Base-by-base conservation (phyloP, 2,888 invertebrate species). In the Himalopsyche kuldschensis region DNA sequence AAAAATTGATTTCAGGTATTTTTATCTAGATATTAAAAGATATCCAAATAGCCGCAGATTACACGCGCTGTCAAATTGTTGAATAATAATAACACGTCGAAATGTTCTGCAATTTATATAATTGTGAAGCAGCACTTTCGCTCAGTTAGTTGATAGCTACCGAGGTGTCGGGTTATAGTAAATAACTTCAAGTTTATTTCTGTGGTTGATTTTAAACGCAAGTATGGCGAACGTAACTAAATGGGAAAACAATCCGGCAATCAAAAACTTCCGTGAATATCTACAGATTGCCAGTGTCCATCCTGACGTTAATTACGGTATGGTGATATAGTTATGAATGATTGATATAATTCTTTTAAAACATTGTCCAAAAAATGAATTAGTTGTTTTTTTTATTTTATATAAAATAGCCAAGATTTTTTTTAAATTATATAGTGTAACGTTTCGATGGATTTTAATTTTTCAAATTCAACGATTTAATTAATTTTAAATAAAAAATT, bases 221-320 rank as follows among this genome's bases (percentile, higher is more conserved):
- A 75, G 17, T 6, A 81, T 81, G 81, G 30, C 77, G 24, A 81
- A 47, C 15, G 11, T 77, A 8, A 24, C 20, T 35, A 77, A 88
- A 76, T 93, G 91, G 92, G 89, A 90, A 35, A 87, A 88, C 4
- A 90, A 92, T 87, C 90, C 92, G 88, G 94, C 95, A 85, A 93
- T 97, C 85, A 93, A 95, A 87, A 95, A 95, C 88, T 96, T 98
- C 88, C 93, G 95, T 81, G 95, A 97, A 88, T 98, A 98, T 91
- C 90, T 98, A 81, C 92, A 93, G 87, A 97, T 98, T 87, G 95
- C 96, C 11, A 96, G 96, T 80, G 96, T 97, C 0, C 98, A 98
- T 88, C 98, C 98, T 0, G 90, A 96, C 88, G 92, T 97, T 6
- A 93, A 97, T 89, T 98, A 98, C 89, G 94, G 97, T 97, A 90